Conservation (phyloP, 2,113 vertebrate species). For the Barbus barbus region DNA sequence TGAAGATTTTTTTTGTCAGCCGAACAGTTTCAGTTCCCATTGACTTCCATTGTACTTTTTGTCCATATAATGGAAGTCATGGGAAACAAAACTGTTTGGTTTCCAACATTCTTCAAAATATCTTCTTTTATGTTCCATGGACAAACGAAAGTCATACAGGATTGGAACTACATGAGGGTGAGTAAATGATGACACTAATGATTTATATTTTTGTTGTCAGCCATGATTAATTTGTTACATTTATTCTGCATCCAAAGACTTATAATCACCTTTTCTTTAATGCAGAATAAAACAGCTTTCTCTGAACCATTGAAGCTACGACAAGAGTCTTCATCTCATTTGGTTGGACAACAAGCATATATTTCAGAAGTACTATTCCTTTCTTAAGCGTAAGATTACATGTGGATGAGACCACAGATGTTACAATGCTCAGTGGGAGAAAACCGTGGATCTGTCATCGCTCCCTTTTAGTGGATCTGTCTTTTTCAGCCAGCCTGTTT, state of each 20-base stretch:
- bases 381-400: neutral
- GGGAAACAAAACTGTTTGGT: too few relatives aligned
- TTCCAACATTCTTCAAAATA: neutral
- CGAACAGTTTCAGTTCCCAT: too few relatives aligned
- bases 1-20: too few relatives aligned
- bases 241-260: neutral
- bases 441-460: neutral
- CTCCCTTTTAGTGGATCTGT: slow-evolving; percentile 25
- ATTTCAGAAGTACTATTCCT: neutral
- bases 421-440: slow-evolving; percentile 1
- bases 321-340: neutral
- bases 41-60: too few relatives aligned
- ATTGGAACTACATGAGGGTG: neutral
- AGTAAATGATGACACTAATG: too few relatives aligned
- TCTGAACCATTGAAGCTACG: neutral
- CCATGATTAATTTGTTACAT: neutral
- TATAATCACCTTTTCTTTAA: neutral
- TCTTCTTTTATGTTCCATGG: neutral
- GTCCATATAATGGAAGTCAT: too few relatives aligned
- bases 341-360: neutral
- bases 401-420: neutral
- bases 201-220: too few relatives aligned
- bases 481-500: slow-evolving; percentile 35
- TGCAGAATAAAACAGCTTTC: neutral
- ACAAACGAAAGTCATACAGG: neutral